Base-by-base conservation (phyloP, 2,797 vertebrate genomes). In the Megaceryle alcyon region DNA sequence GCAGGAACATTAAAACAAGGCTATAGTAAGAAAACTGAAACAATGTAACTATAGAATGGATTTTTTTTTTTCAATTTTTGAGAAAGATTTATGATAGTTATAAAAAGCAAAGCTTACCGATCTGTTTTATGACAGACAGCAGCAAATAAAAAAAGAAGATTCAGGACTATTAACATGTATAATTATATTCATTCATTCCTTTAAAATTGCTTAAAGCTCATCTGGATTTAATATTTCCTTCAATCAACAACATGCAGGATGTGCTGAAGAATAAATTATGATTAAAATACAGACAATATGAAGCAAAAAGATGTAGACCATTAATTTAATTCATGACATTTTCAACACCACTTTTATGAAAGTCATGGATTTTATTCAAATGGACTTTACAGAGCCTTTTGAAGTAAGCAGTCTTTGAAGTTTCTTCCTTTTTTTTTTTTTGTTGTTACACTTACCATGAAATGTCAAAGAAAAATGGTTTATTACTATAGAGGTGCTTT, bases 261-360 rank as follows among this genome's bases (percentile, higher is more conserved):
- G 93, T 96, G 94, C 78, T 78, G 91, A 86, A 91, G 95, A 97
- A 97, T 97, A 97, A 96, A 95, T 95, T 95, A 95, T 91, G 88
- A 97, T 94, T 96, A 96, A 95, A 97, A 95, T 94, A 92, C 41
- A 95, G 96, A 94, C 95, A 97, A 94, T 94, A 95, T 80, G 87
- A 96, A 96, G 81, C 78, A 95, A 96, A 84, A 79, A 95, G 65
- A 94, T 91, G 78, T 85, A 91, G 81, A 92, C 88, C 90, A 96
- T 95, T 96, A 96, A 96, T 96, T 96, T 96, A 96, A 94, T 96
- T 96, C 92, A 95, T 96, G 91, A 96, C 92, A 97, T 96, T 96
- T 97, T 95, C 96, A 94, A 91, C 81, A 90, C 86, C 88, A 95
- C 57, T 95, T 96, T 96, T 97, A 94, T 95, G 92, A 85, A 96